These are phyloP conservation scores for Junonia oenone DNA, from an alignment of 2,888 invertebrate genomes.

Conservation along the genomic window DNA sequence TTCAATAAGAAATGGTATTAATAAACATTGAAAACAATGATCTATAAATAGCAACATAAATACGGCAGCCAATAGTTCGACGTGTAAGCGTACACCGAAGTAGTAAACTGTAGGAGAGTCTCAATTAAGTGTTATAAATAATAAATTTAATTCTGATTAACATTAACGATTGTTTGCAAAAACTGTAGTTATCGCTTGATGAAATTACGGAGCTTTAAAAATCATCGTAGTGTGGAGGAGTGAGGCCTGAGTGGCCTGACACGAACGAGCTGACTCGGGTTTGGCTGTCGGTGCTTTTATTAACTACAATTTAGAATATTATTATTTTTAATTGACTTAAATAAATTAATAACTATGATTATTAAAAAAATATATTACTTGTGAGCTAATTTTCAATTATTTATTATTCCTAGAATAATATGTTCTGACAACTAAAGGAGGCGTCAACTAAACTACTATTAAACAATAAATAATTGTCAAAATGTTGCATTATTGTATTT, in stretches of 20 bases:
- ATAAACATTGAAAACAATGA: background rate
- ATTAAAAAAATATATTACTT: too few species aligned
- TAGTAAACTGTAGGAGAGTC: background rate
- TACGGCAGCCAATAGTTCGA: background rate
- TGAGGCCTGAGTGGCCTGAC: background rate
- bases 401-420: too few species aligned
- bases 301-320: too few species aligned
- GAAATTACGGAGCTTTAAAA: background rate
- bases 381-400: too few species aligned
- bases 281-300: background rate
- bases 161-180: conserved; percentile 1
- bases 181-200: background rate
- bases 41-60: background rate
- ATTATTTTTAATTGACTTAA: too few species aligned
- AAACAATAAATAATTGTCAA: too few species aligned
- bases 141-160: background rate
- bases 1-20: background rate
- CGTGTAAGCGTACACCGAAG: background rate
- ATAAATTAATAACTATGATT: too few species aligned
- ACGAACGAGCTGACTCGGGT: background rate
- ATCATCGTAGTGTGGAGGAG: conserved; percentile 6
- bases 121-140: conserved; percentile 1
- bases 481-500: too few species aligned
- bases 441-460: too few species aligned
- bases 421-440: too few species aligned